These are phyloP conservation scores for Puma concolor DNA, from an alignment of 2,113 vertebrate species.

Conservation along the genomic window DNA sequence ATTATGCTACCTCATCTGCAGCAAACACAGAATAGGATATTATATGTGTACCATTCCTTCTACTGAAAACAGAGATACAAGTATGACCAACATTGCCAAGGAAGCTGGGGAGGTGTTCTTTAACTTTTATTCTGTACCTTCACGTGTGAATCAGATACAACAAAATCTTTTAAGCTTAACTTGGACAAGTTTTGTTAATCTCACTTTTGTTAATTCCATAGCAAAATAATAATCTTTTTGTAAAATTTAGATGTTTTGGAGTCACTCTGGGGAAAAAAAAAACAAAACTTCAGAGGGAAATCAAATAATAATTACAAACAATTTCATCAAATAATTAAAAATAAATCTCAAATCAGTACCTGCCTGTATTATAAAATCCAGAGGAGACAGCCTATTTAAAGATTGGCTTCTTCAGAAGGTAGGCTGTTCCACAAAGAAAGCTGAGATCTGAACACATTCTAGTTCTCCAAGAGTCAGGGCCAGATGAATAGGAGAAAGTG, in stretches of 20 bases:
- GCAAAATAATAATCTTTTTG: not conserved
- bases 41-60: not conserved
- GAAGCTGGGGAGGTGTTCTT: not conserved
- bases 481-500: not conserved
- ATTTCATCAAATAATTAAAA: not conserved
- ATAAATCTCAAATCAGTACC: not conserved
- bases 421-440: not conserved
- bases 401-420: not conserved
- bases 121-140: not conserved
- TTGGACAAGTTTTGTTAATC: not conserved
- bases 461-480: not conserved
- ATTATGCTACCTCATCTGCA: not conserved
- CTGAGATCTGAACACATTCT: not conserved
- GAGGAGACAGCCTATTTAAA: not conserved
- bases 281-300: not conserved
- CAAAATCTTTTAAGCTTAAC: not conserved
- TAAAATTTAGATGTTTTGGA: not conserved
- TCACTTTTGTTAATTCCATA: not conserved
- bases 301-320: not conserved
- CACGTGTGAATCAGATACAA: not conserved
- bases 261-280: not conserved
- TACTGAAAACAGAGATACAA: not conserved
- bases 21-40: not conserved
- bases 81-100: not conserved
- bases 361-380: not conserved